Evolutionary conservation across 2,888 invertebrate species (phyloP).

Genomic region (Aethes cnicana): DNA sequence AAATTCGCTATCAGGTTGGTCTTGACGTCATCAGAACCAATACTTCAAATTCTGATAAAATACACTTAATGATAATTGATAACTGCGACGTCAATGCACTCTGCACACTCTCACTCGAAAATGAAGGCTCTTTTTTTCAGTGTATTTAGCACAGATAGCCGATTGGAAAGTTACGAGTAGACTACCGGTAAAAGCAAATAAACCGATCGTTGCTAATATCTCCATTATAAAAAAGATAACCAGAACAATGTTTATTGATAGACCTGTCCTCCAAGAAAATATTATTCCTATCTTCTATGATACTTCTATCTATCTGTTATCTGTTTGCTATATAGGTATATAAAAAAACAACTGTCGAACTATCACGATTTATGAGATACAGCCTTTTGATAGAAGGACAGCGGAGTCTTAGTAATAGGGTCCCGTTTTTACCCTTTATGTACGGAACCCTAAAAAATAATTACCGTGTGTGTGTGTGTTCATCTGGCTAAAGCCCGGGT

Average conservation of each 20-base stretch:
- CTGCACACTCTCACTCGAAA: slow-evolving; percentile 37
- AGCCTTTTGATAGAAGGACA: too few relatives aligned
- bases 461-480: too few relatives aligned
- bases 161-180: slow-evolving; percentile 24
- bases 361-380: too few relatives aligned
- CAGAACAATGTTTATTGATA: slow-evolving; percentile 4
- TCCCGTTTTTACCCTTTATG: too few relatives aligned
- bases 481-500: too few relatives aligned
- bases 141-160: slow-evolving; percentile 12
- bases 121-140: slow-evolving; percentile 18
- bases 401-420: too few relatives aligned
- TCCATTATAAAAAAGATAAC: slow-evolving; percentile 6
- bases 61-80: slow-evolving; percentile 46
- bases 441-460: too few relatives aligned
- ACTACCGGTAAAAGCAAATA: slow-evolving; percentile 12
- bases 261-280: slow-evolving; percentile 7
- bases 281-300: too few relatives aligned
- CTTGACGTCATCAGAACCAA: slow-evolving; percentile 42
- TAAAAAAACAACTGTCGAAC: too few relatives aligned
- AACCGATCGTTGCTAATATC: background rate
- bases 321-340: too few relatives aligned
- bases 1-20: slow-evolving; percentile 30
- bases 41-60: slow-evolving; percentile 45
- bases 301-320: too few relatives aligned
- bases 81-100: slow-evolving; percentile 40